phyloP scores from a whole-genome alignment of 2,888 invertebrate species.

The Allolobophora icterica region DNA sequence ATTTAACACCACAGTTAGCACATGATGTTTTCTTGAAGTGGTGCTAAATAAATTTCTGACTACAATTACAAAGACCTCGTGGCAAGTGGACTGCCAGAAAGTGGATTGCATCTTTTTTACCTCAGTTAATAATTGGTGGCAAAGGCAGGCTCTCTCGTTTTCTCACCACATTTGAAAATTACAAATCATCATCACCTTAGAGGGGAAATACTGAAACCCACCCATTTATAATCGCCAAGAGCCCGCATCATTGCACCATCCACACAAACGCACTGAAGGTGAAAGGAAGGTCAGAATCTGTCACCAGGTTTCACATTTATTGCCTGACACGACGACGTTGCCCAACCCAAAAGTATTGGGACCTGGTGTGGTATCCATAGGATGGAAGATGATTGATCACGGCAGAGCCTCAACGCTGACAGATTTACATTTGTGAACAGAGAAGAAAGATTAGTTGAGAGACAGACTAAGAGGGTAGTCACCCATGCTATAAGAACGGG shows the following conservation, averaged over 20 bases:
- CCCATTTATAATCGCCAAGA: not conserved
- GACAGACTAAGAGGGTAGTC: not conserved
- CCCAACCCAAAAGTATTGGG: not conserved
- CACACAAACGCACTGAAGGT: not conserved
- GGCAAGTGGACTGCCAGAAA: too few relatives aligned
- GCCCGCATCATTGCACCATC: slow-evolving; percentile 5
- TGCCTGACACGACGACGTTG: not conserved
- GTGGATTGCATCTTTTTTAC: too few relatives aligned
- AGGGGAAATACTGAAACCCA: not conserved
- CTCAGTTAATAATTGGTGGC: too few relatives aligned
- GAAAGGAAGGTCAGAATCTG: not conserved
- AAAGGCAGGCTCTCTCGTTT: too few relatives aligned
- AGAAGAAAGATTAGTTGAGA: not conserved
- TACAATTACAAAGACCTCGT: too few relatives aligned
- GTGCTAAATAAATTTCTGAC: too few relatives aligned
- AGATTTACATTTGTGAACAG: not conserved
- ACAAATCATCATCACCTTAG: not conserved
- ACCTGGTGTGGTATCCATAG: not conserved
- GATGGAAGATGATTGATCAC: not conserved
- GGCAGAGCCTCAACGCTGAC: not conserved
- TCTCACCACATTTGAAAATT: too few relatives aligned
- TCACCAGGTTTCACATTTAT: not conserved
- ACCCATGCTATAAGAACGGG: not conserved
- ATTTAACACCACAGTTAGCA: too few relatives aligned
- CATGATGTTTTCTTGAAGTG: too few relatives aligned